Percentiles rank a stretch among this genome's conserved stretches.
These are phyloP conservation scores for Capreolus pygargus DNA, from an alignment of 2,113 vertebrate species.

Conservation along the genomic window DNA sequence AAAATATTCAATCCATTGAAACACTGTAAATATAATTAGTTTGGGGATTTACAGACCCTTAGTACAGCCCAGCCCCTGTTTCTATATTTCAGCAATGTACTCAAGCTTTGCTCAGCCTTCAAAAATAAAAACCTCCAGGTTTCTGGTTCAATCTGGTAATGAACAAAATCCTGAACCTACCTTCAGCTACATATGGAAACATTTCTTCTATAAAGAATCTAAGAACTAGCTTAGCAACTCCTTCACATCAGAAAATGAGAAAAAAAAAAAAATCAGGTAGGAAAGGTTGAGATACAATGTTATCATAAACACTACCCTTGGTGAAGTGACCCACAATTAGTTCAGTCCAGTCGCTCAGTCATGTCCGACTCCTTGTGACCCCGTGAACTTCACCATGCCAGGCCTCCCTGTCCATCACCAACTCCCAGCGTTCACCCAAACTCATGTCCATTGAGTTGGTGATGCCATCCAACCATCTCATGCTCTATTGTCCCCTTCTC, in stretches of 20 bases:
- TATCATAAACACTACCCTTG: background rate
- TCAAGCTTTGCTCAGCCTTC: background rate
- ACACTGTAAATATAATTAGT: background rate
- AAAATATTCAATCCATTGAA: background rate
- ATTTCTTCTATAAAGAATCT: background rate
- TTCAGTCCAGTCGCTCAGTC: background rate
- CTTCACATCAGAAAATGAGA: background rate
- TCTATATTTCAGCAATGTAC: background rate
- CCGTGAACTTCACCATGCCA: rapidly evolving
- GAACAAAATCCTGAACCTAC: background rate
- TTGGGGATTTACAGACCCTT: background rate
- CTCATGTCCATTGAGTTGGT: background rate
- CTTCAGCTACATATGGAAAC: background rate
- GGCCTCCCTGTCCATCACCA: background rate
- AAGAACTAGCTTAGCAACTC: background rate
- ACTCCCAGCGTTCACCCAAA: background rate
- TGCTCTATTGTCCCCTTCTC: rapidly evolving
- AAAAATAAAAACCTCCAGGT: background rate
- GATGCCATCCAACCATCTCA: background rate
- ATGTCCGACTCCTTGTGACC: rapidly evolving
- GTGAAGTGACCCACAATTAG: background rate
- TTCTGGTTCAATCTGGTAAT: background rate
- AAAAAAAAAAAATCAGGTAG: background rate
- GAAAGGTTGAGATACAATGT: background rate
- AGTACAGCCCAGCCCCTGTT: background rate